phyloP scores from a whole-genome alignment of 2,797 vertebrate genomes.

The Sebastes diploproa region DNA sequence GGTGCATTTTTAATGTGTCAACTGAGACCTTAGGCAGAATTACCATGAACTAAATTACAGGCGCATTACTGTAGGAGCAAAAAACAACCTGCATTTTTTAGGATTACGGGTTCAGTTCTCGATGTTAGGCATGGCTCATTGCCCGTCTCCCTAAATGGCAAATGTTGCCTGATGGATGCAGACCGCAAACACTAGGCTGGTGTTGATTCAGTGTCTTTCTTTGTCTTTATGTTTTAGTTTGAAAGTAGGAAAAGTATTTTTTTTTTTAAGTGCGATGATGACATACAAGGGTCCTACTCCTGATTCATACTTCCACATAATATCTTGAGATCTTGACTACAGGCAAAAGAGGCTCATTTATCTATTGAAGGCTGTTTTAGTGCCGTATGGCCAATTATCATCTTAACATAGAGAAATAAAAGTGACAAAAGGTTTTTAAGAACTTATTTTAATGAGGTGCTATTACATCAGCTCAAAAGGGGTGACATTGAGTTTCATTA shows the following conservation, averaged over 20 bases:
- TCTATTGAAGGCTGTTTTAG: background rate
- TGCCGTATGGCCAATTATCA: slow-evolving; percentile 5
- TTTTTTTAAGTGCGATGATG: background rate
- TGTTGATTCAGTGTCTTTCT: background rate
- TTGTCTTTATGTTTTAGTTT: background rate
- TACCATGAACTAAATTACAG: slow-evolving; percentile 49
- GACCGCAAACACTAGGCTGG: background rate
- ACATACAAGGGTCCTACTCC: background rate
- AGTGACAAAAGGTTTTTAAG: slow-evolving; percentile 15
- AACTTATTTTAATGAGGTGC: slow-evolving; percentile 15
- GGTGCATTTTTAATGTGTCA: slow-evolving; percentile 72
- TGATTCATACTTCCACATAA: background rate
- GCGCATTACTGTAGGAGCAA: slow-evolving; percentile 6
- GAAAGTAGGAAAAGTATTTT: background rate
- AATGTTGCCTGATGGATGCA: slow-evolving; percentile 19
- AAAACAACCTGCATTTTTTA: slow-evolving; percentile 3
- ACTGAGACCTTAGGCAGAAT: slow-evolving; percentile 53
- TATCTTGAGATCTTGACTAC: background rate
- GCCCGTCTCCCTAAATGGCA: slow-evolving; percentile 24
- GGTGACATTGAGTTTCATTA: slow-evolving; percentile 25
- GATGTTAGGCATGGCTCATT: slow-evolving; percentile 10
- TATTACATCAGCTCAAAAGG: slow-evolving; percentile 9
- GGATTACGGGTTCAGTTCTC: slow-evolving; percentile 15
- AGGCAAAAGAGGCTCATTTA: background rate
- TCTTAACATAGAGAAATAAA: slow-evolving; percentile 3